Evolutionary conservation across 2,797 vertebrate species (phyloP).

Genomic region (Artibeus jamaicensis): DNA sequence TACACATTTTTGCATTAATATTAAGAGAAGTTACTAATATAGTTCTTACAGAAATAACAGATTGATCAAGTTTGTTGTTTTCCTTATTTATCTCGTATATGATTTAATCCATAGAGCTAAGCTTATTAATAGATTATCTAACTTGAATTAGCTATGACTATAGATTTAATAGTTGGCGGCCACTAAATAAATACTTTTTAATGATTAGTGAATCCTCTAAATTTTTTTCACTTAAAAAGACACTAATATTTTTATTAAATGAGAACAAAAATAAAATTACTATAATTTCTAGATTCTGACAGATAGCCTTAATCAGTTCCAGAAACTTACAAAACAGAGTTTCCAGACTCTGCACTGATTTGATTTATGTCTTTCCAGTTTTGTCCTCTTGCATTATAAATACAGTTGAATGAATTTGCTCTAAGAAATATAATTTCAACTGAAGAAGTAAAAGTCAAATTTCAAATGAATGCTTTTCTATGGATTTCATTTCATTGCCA

Average conservation of each 20-base stretch:
- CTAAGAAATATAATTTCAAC: conserved; percentile 60
- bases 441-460: conserved; percentile 43
- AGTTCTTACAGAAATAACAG: neutral
- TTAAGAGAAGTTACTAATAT: neutral
- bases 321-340: neutral
- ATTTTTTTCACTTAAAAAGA: neutral
- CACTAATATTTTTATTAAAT: neutral
- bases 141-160: neutral
- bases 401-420: conserved; percentile 45
- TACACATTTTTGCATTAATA: neutral
- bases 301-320: neutral
- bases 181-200: neutral
- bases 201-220: neutral
- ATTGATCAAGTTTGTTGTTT: neutral
- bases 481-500: conserved; percentile 56
- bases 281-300: neutral
- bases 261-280: neutral
- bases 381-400: conserved; percentile 39
- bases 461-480: conserved; percentile 47
- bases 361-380: conserved; percentile 29
- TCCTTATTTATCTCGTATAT: neutral
- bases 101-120: neutral
- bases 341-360: conserved; percentile 6
- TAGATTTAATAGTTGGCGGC: neutral
- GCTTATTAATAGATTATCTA: neutral